Base-by-base conservation (phyloP, 2,888 invertebrate genomes). In the Drosophila hamatofila region DNA sequence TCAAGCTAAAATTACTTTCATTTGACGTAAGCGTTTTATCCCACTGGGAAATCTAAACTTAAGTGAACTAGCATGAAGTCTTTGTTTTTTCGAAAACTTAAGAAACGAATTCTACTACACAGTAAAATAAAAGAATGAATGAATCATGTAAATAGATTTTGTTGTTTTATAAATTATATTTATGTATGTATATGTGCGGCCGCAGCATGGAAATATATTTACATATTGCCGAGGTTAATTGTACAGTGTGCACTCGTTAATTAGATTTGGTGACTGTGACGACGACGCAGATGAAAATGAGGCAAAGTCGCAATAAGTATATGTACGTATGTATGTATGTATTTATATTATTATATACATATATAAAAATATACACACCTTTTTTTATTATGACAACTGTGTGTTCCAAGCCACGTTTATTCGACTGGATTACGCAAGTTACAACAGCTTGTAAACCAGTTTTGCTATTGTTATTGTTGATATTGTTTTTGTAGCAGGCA, bases 191-290 rank as follows among this genome's bases (percentile, higher is more conserved):
- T 61, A 44, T 35, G 3, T n/a, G 18, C 57, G 44, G 18, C 39
- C 44, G 21, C 62, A 52, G 30, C 56, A 59, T 71, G 72, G 78
- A 83, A 81, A 63, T 60, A 69, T 46, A 87, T 83, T 89, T 84
- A 65, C 76, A 88, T 82, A 70, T 58, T 25, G 14, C 62, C 68
- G 83, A 83, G 84, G 84, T 85, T 90, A 85, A 85, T 88, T 85
- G 88, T 71, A 68, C 71, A 72, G 73, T 69, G 72, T 49, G 63
- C 72, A 81, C 74, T 81, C 65, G 83, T 85, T 85, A 85, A 85
- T 84, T 84, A 72, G 76, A 72, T 69, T 76, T 78, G 69, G 56
- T 61, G 79, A 73, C 58, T 72, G 73, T 55, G 73, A 72, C 78
- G 58, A 64, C 60, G 59, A 23, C 60, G 74, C 55, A 57, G 44